These are phyloP conservation scores for Oophaga pumilio DNA, from an alignment of 2,113 vertebrate genomes.

Conservation along the genomic window DNA sequence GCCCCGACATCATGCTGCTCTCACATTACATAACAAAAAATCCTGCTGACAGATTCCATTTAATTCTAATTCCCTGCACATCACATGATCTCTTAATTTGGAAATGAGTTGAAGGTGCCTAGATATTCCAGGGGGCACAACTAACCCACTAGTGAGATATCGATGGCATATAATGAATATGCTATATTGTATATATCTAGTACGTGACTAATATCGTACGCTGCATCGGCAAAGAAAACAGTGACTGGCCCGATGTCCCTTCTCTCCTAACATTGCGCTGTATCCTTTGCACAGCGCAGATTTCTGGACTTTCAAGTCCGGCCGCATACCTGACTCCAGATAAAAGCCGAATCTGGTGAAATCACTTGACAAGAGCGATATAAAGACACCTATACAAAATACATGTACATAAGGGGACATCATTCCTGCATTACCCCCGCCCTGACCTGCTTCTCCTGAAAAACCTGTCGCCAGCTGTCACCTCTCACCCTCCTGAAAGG, in stretches of 20 bases:
- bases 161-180: not conserved
- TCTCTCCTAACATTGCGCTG: not conserved
- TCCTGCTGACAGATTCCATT: no score
- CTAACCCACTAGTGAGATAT: not conserved
- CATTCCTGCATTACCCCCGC: not conserved
- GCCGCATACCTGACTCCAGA: not conserved
- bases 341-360: not conserved
- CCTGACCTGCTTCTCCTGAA: not conserved
- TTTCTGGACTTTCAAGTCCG: constrained; percentile 16
- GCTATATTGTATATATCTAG: not conserved
- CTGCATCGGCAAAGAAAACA: not conserved
- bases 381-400: not conserved
- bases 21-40: no score
- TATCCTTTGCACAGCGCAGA: not conserved
- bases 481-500: not conserved
- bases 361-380: not conserved
- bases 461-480: not conserved
- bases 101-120: no score
- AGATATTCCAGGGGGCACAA: no score
- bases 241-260: not conserved
- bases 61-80: no score
- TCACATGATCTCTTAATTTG: no score
- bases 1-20: no score
- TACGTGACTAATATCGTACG: not conserved
- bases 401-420: no score